Base-by-base conservation (phyloP, 2,113 vertebrate species). In the Takifugu flavidus region DNA sequence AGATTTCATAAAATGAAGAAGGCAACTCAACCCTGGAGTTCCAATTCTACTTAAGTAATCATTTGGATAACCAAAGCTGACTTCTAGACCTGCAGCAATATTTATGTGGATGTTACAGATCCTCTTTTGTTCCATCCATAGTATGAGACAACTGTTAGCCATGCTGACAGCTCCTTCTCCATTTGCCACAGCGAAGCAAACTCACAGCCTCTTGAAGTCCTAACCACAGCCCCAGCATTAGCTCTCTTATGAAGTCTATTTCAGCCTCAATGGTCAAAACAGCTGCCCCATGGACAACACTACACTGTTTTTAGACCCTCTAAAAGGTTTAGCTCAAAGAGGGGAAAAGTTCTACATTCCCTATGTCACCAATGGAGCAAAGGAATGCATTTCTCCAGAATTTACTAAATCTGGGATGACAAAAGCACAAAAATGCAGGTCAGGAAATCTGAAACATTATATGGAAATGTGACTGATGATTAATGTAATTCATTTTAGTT, bases 341-440 rank as follows among this genome's bases (percentile, higher is more conserved):
- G 59, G 44, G 44, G 63, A 76, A 79, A 78, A 79, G 43, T 51
- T 69, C 72, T 81, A 47, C 70, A 73, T 82, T 87, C 90, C 89
- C 90, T 92, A 89, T 91, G 91, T 86, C 89, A 86, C 85, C 82
- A 88, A 90, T 90, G 87, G 88, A 86, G 84, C 74, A 67, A 63
- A 87, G 88, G 89, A 90, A 90, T 91, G 89, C 80, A 80, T 77
- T 82, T 83, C 69, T 64, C 56, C 75, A 82, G 74, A 80, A 77
- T 66, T n/a, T 34, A 72, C 65, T 70, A 71, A 59, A 74, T 78
- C 80, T 77, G 69, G 70, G 62, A 75, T 78, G 77, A 83, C 78
- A 79, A 2, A 1, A 71, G 65, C 68, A 51, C 49, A 70, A 52
- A 64, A 65, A 70, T 68, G 65, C 65, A 72, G 62, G 49, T 77